Base-by-base conservation (phyloP, 2,113 vertebrate genomes). In the Coptodon bakossiorum region DNA sequence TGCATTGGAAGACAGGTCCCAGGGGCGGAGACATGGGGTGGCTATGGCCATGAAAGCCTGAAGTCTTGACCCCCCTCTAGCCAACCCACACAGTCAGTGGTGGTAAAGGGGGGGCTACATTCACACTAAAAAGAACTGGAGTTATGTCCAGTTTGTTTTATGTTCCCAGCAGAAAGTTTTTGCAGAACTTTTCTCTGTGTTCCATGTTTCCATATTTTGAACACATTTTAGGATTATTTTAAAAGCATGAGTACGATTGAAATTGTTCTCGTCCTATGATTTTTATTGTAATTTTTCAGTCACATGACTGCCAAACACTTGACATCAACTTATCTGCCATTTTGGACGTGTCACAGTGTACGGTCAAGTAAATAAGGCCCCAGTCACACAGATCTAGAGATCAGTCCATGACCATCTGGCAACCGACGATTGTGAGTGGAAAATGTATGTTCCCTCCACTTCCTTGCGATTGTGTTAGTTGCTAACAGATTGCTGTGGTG, bases 11-110 rank as follows among this genome's bases (percentile, higher is more conserved):
- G 54, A 19, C 24, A 4, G 24, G 43, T 78, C 43, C 45, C 24
- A 78, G 71, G 36, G 71, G 24, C 6, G 2, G 43, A 76, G 43
- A 48, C 71, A 29, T 19, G 71, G 40, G 68, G 24, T 76, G 1
- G 43, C 71, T 48, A 1, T 48, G 43, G 16, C 71, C 1, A 76
- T 29, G 40, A 29, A 76, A 76, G 24, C 9, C 43, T 48, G 9
- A 76, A 48, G 24, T 29, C 71, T 76, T 76, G 71, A 76, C 43
- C 43, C 43, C 43, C 68, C 24, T 31, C 40, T 76, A 76, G 40
- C 43, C 24, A 48, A 31, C 43, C 71, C 24, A 31, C 24, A 19
- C 71, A 78, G 16, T 50, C 71, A 19, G 22, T 29, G 14, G 40
- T 48, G 14, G 61, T 22, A 6, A 4, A 1, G 19, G 17, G 13